phyloP scores from a whole-genome alignment of 1,140 invertebrate species.

The Calycopis cecrops region DNA sequence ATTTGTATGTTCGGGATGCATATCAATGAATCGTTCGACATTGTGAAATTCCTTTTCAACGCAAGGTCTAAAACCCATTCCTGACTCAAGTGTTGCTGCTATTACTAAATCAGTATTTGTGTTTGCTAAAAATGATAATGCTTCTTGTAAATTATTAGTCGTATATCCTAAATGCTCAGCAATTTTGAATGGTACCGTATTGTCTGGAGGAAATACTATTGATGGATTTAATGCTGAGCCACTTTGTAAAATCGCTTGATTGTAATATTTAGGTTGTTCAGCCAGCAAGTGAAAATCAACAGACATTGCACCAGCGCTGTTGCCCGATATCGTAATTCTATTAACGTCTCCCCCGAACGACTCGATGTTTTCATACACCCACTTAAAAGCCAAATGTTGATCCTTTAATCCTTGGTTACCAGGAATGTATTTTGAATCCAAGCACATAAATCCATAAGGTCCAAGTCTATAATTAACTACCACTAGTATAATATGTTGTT shows the following conservation, averaged over 20 bases:
- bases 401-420: too few relatives aligned
- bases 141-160: conserved; percentile 25
- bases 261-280: conserved; percentile 27
- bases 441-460: too few relatives aligned
- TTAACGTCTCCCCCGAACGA: too few relatives aligned
- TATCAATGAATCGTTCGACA: conserved; percentile 23
- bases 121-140: too few relatives aligned
- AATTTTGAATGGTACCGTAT: conserved; percentile 20
- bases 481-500: conserved; percentile 76
- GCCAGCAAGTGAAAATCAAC: conserved; percentile 30
- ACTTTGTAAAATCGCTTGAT: conserved; percentile 36
- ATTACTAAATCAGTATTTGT: too few relatives aligned
- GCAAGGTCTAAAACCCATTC: conserved; percentile 22
- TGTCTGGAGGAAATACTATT: conserved; percentile 9
- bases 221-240: conserved; percentile 11
- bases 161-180: conserved; percentile 24
- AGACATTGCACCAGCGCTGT: too few relatives aligned
- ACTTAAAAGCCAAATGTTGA: too few relatives aligned
- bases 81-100: too few relatives aligned
- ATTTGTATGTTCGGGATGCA: conserved; percentile 20
- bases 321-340: too few relatives aligned
- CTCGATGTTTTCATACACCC: too few relatives aligned
- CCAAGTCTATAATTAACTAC: conserved; percentile 79
- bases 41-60: conserved; percentile 29
- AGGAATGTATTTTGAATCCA: too few relatives aligned